Conservation (phyloP, 2,888 invertebrate species). For the Drosophila heteroneura region DNA sequence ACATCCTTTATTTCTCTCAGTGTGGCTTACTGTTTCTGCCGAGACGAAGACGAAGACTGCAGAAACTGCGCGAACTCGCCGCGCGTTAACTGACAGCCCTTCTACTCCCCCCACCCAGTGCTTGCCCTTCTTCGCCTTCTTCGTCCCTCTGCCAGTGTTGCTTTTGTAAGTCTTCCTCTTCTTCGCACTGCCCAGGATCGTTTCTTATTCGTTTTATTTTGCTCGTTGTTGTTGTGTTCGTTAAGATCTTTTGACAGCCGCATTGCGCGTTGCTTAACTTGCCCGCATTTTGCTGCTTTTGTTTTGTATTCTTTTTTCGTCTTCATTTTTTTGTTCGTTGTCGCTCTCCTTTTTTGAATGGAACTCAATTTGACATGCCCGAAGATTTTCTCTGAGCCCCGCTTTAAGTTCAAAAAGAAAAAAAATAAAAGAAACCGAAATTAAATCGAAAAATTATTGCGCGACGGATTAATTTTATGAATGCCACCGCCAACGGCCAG, state of each 20-base stretch:
- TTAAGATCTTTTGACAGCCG: slow-evolving; percentile 79
- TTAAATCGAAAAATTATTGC: slow-evolving; percentile 76
- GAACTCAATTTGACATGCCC: slow-evolving; percentile 79
- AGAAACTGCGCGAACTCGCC: slow-evolving; percentile 44
- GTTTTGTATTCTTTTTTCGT: slow-evolving; percentile 36
- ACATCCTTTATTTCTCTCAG: not conserved
- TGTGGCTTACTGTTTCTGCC: slow-evolving; percentile 7
- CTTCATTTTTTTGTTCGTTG: slow-evolving; percentile 23
- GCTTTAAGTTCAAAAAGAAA: slow-evolving; percentile 34
- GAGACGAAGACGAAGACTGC: slow-evolving; percentile 4
- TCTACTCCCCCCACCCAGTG: slow-evolving; percentile 11
- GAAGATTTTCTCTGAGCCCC: slow-evolving; percentile 71
- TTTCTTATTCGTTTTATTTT: slow-evolving; percentile 38
- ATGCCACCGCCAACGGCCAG: slow-evolving; percentile 12
- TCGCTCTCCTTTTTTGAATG: slow-evolving; percentile 52
- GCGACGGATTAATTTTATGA: slow-evolving; percentile 71
- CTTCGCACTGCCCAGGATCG: slow-evolving; percentile 62
- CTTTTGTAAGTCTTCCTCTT: slow-evolving; percentile 53
- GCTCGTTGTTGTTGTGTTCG: slow-evolving; percentile 33
- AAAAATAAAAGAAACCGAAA: slow-evolving; percentile 32
- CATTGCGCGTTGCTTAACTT: slow-evolving; percentile 50
- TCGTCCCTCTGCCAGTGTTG: not conserved
- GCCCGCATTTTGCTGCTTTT: slow-evolving; percentile 55
- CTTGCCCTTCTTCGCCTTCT: not conserved
- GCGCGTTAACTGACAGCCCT: slow-evolving; percentile 64